phyloP scores from a whole-genome alignment of 2,888 invertebrate species.

The Sarcophaga subvicina region DNA sequence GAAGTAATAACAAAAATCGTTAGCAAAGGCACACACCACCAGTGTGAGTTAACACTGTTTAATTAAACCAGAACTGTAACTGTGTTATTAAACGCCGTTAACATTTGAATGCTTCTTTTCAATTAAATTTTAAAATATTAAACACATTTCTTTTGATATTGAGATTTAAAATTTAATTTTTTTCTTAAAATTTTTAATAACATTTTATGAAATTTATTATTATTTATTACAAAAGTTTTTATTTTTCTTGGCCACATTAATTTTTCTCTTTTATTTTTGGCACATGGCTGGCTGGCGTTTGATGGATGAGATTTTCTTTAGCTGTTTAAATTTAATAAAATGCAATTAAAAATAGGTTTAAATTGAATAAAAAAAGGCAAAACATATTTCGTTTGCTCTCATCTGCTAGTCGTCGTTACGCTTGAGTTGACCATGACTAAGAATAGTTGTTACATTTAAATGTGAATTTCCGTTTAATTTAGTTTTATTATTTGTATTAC shows the following conservation, averaged over 20 bases:
- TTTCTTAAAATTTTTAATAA: too few relatives aligned
- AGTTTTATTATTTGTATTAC: slow-evolving; percentile 3
- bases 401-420: slow-evolving; percentile 50
- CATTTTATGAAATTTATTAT: background rate
- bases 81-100: too few relatives aligned
- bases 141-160: too few relatives aligned
- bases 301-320: slow-evolving; percentile 25
- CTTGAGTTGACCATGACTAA: slow-evolving; percentile 63
- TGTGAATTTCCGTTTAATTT: slow-evolving; percentile 65
- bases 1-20: background rate
- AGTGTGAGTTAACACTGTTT: background rate
- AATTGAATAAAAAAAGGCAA: slow-evolving; percentile 12
- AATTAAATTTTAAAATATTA: too few relatives aligned
- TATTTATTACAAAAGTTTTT: background rate
- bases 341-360: slow-evolving; percentile 24
- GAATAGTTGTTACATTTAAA: slow-evolving; percentile 53
- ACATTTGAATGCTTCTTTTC: too few relatives aligned
- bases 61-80: too few relatives aligned
- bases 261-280: background rate
- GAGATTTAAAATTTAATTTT: too few relatives aligned
- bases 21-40: background rate
- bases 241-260: slow-evolving; percentile 5
- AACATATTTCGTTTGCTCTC: slow-evolving; percentile 15
- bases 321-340: background rate
- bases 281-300: background rate